Evolutionary conservation across 2,888 invertebrate genomes (phyloP).

Genomic region (Auanema freiburgensis): DNA sequence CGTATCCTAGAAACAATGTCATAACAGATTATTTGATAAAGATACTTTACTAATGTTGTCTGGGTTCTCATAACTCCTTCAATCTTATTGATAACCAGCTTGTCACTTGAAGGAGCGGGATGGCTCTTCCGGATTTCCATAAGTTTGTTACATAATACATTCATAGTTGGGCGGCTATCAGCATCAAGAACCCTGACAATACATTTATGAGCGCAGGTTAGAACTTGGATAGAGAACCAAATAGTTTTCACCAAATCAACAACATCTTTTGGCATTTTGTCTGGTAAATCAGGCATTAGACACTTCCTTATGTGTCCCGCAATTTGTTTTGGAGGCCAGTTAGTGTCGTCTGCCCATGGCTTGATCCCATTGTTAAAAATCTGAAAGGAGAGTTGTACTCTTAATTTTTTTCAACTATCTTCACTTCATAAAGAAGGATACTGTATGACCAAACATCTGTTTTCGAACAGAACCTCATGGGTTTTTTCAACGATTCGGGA

Average conservation of each 20-base stretch:
- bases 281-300: conserved; percentile 7
- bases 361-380: conserved; percentile 32
- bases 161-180: too few species aligned
- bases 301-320: conserved; percentile 9
- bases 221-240: neutral
- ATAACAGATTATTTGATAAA: too few species aligned
- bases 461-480: conserved; percentile 26
- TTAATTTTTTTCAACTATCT: conserved; percentile 4
- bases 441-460: conserved; percentile 52
- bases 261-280: neutral
- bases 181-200: too few species aligned
- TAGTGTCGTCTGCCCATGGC: conserved; percentile 33
- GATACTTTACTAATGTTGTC: neutral
- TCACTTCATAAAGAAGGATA: conserved; percentile 42
- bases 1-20: too few species aligned
- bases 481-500: conserved; percentile 40
- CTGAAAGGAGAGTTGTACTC: conserved; percentile 8
- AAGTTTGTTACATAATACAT: too few species aligned
- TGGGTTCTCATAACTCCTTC: neutral
- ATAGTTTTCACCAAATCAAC: neutral
- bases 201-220: too few species aligned
- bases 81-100: neutral
- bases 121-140: neutral
- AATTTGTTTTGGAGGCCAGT: conserved; percentile 12
- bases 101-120: neutral